Conservation (phyloP, 2,113 vertebrate species). For the Pteronura brasiliensis region DNA sequence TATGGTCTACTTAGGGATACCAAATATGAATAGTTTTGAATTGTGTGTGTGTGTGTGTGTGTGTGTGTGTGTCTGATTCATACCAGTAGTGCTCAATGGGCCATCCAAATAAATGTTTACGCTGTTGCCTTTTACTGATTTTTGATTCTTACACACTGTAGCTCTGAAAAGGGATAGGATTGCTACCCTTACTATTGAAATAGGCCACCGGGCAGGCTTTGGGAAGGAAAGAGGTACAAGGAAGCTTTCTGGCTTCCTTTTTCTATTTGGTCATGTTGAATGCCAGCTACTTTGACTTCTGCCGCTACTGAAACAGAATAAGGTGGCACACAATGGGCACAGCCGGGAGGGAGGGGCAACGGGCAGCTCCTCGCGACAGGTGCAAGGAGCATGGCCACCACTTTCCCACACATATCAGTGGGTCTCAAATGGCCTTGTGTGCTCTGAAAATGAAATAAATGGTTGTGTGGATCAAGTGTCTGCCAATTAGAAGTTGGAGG, state of each 20-base stretch:
- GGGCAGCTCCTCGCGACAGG: conserved; percentile 81
- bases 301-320: conserved; percentile 81
- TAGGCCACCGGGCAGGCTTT: background rate
- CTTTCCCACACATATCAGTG: conserved; percentile 91
- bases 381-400: conserved; percentile 79
- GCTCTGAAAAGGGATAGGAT: conserved; percentile 51
- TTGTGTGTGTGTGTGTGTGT: conserved; percentile 20
- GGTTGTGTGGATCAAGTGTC: conserved; percentile 87
- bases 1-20: conserved; percentile 9
- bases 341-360: conserved; percentile 70
- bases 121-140: conserved; percentile 25
- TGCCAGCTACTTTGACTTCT: conserved; percentile 43
- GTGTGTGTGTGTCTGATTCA: background rate
- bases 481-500: conserved; percentile 86
- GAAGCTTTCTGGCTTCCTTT: conserved; percentile 20
- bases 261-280: conserved; percentile 23
- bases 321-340: conserved; percentile 79
- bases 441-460: conserved; percentile 85
- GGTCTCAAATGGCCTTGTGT: conserved; percentile 80
- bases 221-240: background rate
- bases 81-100: background rate
- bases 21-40: conserved; percentile 41
- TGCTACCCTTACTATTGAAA: conserved; percentile 49
- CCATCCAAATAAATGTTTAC: conserved; percentile 18
- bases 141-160: background rate